These are phyloP conservation scores for Euspilapteryx auroguttella DNA, from an alignment of 2,888 invertebrate genomes.

Conservation along the genomic window DNA sequence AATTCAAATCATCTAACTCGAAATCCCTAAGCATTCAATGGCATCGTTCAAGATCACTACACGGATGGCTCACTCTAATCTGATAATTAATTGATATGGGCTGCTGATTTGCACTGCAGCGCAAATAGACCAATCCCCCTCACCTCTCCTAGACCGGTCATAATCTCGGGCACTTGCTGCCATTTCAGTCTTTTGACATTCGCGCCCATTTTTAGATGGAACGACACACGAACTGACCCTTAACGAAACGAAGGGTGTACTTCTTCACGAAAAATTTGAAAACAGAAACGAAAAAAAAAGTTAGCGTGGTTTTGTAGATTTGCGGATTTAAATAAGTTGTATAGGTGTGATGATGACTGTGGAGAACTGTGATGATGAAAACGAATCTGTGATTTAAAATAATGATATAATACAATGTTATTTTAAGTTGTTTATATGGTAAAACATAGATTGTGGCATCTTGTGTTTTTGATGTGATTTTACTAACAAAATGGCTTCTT, in stretches of 20 bases:
- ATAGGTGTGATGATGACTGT: too few species aligned
- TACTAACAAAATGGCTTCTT: slow-evolving; percentile 35
- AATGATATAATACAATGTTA: slow-evolving; percentile 7
- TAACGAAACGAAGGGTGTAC: slow-evolving; percentile 29
- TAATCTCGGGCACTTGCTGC: slow-evolving; percentile 21
- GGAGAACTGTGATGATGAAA: too few species aligned
- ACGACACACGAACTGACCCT: slow-evolving; percentile 40
- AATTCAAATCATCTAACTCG: too few species aligned
- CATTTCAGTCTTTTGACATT: slow-evolving; percentile 55
- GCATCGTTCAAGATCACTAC: slow-evolving; percentile 33
- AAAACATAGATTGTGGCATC: slow-evolving; percentile 49
- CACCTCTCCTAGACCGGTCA: slow-evolving; percentile 13
- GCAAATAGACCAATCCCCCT: slow-evolving; percentile 46
- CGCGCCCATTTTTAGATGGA: slow-evolving; percentile 57
- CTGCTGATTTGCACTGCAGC: slow-evolving; percentile 54
- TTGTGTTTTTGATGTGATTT: slow-evolving; percentile 23
- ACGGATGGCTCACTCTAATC: slow-evolving; percentile 56
- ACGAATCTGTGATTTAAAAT: slow-evolving; percentile 15
- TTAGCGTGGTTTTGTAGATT: too few species aligned
- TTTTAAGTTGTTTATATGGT: slow-evolving; percentile 12
- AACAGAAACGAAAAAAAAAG: slow-evolving; percentile 15
- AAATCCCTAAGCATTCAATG: too few species aligned
- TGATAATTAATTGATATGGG: slow-evolving; percentile 59
- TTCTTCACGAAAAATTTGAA: too few species aligned
- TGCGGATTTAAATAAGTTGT: too few species aligned